Percentiles rank a stretch among this genome's conserved stretches.
phyloP scores from a whole-genome alignment of 2,888 invertebrate genomes.

The Gastrophysa polygoni region DNA sequence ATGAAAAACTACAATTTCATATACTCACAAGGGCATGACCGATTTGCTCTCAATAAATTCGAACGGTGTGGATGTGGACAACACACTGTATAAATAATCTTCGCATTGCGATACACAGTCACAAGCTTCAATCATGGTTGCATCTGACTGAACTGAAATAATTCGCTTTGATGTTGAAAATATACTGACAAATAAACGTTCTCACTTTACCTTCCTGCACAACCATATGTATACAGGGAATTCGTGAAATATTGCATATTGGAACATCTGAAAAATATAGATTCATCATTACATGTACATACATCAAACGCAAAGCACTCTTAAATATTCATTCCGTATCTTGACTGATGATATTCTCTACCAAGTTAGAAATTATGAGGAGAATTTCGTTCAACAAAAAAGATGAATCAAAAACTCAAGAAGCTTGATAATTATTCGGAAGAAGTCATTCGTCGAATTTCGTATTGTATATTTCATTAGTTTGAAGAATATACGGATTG shows the following conservation, averaged over 20 bases:
- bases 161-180: too few species aligned
- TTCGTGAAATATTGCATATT: slow-evolving; percentile 50
- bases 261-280: slow-evolving; percentile 31
- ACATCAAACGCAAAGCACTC: too few species aligned
- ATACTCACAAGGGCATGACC: slow-evolving; percentile 27
- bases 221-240: slow-evolving; percentile 47
- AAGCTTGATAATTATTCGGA: too few species aligned
- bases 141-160: slow-evolving; percentile 19
- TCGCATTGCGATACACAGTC: slow-evolving; percentile 51
- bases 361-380: too few species aligned
- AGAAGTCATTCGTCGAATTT: too few species aligned
- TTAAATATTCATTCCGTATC: too few species aligned
- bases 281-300: neutral
- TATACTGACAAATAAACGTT: too few species aligned
- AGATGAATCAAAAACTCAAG: too few species aligned
- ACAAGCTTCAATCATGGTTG: slow-evolving; percentile 29
- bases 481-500: too few species aligned
- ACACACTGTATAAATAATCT: slow-evolving; percentile 45
- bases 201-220: slow-evolving; percentile 35
- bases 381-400: too few species aligned
- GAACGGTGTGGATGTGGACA: slow-evolving; percentile 35
- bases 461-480: too few species aligned
- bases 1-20: neutral
- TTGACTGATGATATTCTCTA: too few species aligned
- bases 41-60: slow-evolving; percentile 24